These are phyloP conservation scores for Zaprionus capensis DNA, from an alignment of 1,140 invertebrate species.

Conservation along the genomic window DNA sequence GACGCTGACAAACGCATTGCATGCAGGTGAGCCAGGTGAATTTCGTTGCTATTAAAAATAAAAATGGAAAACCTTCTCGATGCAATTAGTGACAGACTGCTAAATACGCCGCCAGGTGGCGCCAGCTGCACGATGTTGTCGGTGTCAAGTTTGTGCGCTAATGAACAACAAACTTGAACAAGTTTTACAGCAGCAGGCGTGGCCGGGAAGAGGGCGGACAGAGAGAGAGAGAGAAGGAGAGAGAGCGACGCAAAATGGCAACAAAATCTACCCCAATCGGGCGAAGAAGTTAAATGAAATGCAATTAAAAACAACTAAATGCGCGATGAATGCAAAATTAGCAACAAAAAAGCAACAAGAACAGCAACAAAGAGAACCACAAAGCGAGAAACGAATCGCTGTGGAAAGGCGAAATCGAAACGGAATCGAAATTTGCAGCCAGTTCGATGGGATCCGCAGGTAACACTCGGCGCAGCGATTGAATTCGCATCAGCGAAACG, in stretches of 20 bases:
- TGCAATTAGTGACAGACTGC: slow-evolving; percentile 50
- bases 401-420: not conserved
- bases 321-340: slow-evolving; percentile 38
- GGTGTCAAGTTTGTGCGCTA: slow-evolving; percentile 64
- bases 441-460: slow-evolving; percentile 36
- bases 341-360: slow-evolving; percentile 8
- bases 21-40: not conserved
- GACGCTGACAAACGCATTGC: slow-evolving; percentile 25
- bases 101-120: slow-evolving; percentile 44
- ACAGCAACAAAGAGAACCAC: not conserved
- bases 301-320: slow-evolving; percentile 74
- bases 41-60: slow-evolving; percentile 13
- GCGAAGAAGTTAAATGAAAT: slow-evolving; percentile 66
- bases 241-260: slow-evolving; percentile 27
- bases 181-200: slow-evolving; percentile 21
- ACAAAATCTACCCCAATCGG: slow-evolving; percentile 57
- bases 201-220: too few species aligned
- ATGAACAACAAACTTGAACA: slow-evolving; percentile 75
- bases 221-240: not conserved
- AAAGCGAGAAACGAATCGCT: not conserved
- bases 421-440: slow-evolving; percentile 29
- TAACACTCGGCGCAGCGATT: slow-evolving; percentile 71
- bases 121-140: slow-evolving; percentile 22
- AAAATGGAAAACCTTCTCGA: slow-evolving; percentile 18
- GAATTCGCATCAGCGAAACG: slow-evolving; percentile 76